A percentile compares a stretch with the other conserved stretches of the same genome.
phyloP scores from a whole-genome alignment of 2,888 invertebrate species.

The Tetranychus truncatus region DNA sequence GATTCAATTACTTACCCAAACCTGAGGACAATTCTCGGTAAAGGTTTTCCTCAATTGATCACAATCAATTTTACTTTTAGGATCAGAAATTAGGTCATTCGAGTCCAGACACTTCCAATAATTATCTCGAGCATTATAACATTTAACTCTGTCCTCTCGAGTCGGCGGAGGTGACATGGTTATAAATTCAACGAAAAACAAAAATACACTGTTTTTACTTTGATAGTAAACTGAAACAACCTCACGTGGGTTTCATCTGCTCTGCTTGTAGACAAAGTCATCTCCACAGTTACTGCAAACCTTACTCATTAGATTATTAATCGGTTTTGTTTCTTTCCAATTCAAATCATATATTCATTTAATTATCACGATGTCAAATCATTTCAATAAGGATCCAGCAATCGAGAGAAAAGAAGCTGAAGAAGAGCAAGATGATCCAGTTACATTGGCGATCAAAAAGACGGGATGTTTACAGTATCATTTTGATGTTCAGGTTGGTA shows the following conservation, averaged over 20 bases:
- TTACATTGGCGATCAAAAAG: not conserved
- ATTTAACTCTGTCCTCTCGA: not conserved
- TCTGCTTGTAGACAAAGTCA: not conserved
- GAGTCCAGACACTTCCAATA: conserved; percentile 5
- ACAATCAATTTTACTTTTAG: not conserved
- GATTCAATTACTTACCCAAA: conserved; percentile 1
- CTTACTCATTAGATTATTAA: not conserved
- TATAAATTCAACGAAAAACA: not conserved
- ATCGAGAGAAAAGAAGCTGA: not conserved
- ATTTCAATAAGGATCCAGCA: not conserved
- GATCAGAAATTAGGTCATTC: not conserved
- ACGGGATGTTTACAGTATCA: conserved; percentile 6
- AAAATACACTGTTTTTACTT: not conserved
- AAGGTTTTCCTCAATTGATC: not conserved
- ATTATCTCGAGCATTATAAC: not conserved
- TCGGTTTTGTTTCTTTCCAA: not conserved
- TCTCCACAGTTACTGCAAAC: not conserved
- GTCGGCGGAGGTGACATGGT: not conserved
- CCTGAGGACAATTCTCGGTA: not conserved
- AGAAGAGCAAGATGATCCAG: conserved; percentile 8
- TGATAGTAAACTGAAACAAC: not conserved
- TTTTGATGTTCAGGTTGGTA: conserved; percentile 3
- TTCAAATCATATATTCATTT: not conserved
- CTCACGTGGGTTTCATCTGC: not conserved
- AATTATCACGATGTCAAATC: not conserved